These are phyloP conservation scores for Eudasyphora cyanicolor DNA, from an alignment of 2,888 invertebrate genomes.

Conservation along the genomic window DNA sequence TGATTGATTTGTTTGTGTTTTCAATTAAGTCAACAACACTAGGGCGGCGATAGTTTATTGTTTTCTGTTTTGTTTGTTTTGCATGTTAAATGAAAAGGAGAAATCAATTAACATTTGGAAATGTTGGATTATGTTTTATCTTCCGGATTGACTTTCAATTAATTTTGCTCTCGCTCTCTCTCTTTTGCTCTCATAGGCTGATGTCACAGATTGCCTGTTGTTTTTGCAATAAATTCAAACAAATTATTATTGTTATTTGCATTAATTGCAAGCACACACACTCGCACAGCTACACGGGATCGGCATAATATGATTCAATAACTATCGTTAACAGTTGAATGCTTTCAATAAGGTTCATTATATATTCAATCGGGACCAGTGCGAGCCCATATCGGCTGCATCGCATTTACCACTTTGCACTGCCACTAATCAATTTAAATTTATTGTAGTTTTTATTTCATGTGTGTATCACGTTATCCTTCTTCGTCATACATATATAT, in stretches of 20 bases:
- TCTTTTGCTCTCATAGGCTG: not conserved
- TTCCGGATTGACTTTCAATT: slow-evolving; percentile 1
- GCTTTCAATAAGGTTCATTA: not conserved
- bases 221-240: not conserved
- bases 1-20: slow-evolving; percentile 5
- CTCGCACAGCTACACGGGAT: too few species aligned
- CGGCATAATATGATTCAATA: not conserved
- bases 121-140: not conserved
- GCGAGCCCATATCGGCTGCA: not conserved
- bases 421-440: slow-evolving; percentile 22
- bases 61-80: not conserved
- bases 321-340: not conserved
- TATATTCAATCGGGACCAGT: not conserved
- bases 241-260: slow-evolving; percentile 4
- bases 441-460: slow-evolving; percentile 5
- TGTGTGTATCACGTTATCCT: too few species aligned
- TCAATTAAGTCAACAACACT: not conserved
- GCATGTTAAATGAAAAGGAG: not conserved
- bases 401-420: not conserved
- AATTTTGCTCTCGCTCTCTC: not conserved
- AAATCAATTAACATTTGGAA: not conserved
- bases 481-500: not conserved
- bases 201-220: not conserved
- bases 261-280: not conserved
- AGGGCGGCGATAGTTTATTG: not conserved